Conservation (phyloP, 1,140 invertebrate genomes). For the Dendrolimus punctatus region DNA sequence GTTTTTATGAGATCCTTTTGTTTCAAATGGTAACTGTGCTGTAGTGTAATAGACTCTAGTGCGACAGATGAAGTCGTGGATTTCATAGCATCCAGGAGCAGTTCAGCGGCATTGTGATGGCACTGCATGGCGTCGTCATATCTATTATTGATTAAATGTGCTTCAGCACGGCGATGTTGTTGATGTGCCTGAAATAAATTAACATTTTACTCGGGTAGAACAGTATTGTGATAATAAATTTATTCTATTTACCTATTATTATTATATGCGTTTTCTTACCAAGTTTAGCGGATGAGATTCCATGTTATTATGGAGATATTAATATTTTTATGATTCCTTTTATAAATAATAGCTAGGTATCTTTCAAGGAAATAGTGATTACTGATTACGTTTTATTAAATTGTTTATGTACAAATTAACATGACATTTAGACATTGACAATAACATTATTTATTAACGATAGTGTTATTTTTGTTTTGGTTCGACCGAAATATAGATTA, state of each 20-base stretch:
- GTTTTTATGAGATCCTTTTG: constrained; percentile 71
- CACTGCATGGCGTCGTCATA: constrained; percentile 77
- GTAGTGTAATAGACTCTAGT: constrained; percentile 75
- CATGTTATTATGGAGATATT: constrained; percentile 26
- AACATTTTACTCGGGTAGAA: background rate
- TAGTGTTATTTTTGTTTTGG: too few relatives aligned
- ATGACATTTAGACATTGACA: too few relatives aligned
- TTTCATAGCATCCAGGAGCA: constrained; percentile 72
- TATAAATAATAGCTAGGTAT: too few relatives aligned
- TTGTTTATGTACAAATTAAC: too few relatives aligned
- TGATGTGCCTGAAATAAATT: constrained; percentile 74
- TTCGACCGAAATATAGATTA: too few relatives aligned
- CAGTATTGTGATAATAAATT: constrained; percentile 1
- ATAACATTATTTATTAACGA: too few relatives aligned
- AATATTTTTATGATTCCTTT: background rate
- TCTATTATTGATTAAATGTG: constrained; percentile 71
- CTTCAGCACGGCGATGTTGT: constrained; percentile 76
- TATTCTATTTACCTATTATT: background rate
- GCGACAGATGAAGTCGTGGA: constrained; percentile 66
- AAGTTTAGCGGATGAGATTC: constrained; percentile 59
- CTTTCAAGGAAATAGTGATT: too few relatives aligned
- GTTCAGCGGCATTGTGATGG: constrained; percentile 74
- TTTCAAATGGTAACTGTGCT: constrained; percentile 76
- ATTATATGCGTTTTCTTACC: constrained; percentile 29
- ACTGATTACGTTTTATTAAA: too few relatives aligned